These are phyloP conservation scores for Agrilus mali DNA, from an alignment of 2,888 invertebrate genomes.

Conservation along the genomic window DNA sequence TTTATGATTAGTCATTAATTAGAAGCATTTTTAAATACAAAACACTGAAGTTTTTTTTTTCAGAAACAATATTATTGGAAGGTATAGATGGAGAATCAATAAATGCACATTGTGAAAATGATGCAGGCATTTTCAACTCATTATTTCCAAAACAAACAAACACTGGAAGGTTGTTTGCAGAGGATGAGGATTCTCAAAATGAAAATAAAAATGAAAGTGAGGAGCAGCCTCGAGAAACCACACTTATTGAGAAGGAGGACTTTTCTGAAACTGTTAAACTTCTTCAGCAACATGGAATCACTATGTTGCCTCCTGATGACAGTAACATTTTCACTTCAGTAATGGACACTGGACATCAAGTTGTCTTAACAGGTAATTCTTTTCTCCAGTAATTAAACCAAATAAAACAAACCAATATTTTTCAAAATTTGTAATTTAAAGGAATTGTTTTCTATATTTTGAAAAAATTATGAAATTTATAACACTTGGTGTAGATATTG, in stretches of 20 bases:
- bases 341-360: constrained; percentile 73
- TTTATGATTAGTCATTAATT: no score
- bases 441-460: background rate
- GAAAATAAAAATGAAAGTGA: background rate
- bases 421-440: no score
- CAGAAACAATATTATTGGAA: constrained; percentile 14
- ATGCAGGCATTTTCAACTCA: background rate
- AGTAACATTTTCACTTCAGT: constrained; percentile 63
- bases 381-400: background rate
- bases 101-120: no score
- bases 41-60: constrained; percentile 1
- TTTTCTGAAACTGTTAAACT: constrained; percentile 44
- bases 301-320: constrained; percentile 71
- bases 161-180: background rate
- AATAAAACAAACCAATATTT: no score
- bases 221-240: no score
- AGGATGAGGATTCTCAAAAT: constrained; percentile 1
- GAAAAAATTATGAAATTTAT: background rate
- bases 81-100: constrained; percentile 14
- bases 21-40: no score
- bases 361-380: constrained; percentile 58
- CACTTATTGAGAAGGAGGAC: constrained; percentile 18
- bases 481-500: constrained; percentile 44
- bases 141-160: background rate
- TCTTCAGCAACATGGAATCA: constrained; percentile 75